These are phyloP conservation scores for Anticlea derivata DNA, from an alignment of 2,888 invertebrate species.

Conservation along the genomic window DNA sequence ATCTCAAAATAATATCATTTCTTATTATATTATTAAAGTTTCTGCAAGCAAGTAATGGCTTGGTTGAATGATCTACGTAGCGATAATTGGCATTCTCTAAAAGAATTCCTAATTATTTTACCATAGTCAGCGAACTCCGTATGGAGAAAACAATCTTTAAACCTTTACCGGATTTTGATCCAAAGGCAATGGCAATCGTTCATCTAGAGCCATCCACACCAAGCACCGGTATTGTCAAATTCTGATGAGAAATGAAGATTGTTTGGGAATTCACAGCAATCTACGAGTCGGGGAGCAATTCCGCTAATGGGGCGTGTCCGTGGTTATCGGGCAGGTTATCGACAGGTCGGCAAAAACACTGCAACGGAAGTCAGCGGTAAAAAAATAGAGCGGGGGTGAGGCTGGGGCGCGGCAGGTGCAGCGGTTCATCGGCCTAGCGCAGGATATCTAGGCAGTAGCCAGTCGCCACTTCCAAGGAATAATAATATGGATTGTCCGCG, in stretches of 20 bases:
- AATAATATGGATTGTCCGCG: conserved; percentile 55
- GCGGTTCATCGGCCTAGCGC: conserved; percentile 70
- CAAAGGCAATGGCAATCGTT: background rate
- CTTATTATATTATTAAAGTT: too few species aligned
- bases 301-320: conserved; percentile 77
- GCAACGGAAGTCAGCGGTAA: conserved; percentile 74
- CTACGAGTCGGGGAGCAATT: conserved; percentile 56
- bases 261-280: conserved; percentile 47
- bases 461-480: conserved; percentile 52
- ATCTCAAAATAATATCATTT: too few species aligned
- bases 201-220: background rate
- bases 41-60: too few species aligned
- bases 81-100: too few species aligned
- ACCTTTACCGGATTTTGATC: too few species aligned
- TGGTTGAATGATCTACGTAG: too few species aligned
- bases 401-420: conserved; percentile 70
- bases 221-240: background rate
- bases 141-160: too few species aligned
- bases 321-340: conserved; percentile 74
- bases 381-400: conserved; percentile 73
- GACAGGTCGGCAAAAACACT: conserved; percentile 72
- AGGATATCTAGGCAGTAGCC: conserved; percentile 49
- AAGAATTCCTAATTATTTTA: too few species aligned
- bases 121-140: too few species aligned
- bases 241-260: conserved; percentile 2